Evolutionary conservation across 2,888 invertebrate species (phyloP), one percentile per base, ranked within the genome.

Genomic region (Ptychoptera contaminata): DNA sequence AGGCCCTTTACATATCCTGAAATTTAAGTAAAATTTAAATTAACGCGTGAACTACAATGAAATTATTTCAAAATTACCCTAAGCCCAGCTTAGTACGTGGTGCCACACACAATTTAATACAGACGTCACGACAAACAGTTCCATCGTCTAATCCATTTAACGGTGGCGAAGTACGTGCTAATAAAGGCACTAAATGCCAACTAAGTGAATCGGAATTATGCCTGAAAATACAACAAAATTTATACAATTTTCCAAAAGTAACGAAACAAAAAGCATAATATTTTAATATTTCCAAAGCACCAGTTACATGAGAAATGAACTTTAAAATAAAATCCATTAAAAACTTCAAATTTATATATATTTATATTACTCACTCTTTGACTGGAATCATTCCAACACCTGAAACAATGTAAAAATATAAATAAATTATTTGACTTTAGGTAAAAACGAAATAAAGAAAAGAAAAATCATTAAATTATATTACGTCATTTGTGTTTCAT

Each of bases 381-480:
- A 88, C 79, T 47, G 92, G 92, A 59, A 93, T 74, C 86, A 92
- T 90, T 53, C 91, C 92, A 53, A 91, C 86, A 71, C 85, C 87
- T 87, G 76, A 51, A 80, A 78, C 58, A 43, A 16, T 12, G 34
- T 31, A 30, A 35, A 11, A 15, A 42, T 11, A 29, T 42, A 37
- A 42, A 40, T 37, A 9, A 36, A 16, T 42, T 42, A 16, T 16
- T 16, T 15, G 11, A 16, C 9, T 11, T 32, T 3, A 32, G 8
- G 9, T 32, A 32, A 9, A 30, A 30, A 30, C 6, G 30, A 30
- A n/a, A 7, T 11, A 11, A 32, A 32, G n/a, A 32, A n/a, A 32
- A 32, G 32, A 32, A 32, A n/a, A 32, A 32, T 32, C 9, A 32
- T 32, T 7, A 32, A 32, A 23, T 23, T 7, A 23, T 23, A 7